These are phyloP conservation scores for Podarcis muralis DNA, from an alignment of 2,113 vertebrate species.

Conservation along the genomic window DNA sequence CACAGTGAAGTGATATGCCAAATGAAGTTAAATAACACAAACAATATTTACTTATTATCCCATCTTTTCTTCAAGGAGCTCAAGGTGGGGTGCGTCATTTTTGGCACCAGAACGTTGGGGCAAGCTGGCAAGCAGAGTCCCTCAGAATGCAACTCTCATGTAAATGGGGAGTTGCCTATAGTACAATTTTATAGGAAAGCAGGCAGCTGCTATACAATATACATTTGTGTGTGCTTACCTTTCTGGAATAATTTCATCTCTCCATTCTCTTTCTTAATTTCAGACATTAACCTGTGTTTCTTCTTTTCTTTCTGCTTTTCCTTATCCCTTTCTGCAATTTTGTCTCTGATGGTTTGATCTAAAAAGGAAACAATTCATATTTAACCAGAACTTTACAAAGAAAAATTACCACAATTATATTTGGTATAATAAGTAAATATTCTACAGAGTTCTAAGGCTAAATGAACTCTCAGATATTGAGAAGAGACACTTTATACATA, in stretches of 20 bases:
- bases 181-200: no score
- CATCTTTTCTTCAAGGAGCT: no score
- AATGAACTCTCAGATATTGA: background rate
- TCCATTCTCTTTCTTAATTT: constrained; percentile 96
- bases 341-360: constrained; percentile 87
- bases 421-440: background rate
- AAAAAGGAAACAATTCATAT: constrained; percentile 64
- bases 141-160: no score
- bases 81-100: no score
- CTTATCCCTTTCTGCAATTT: constrained; percentile 85
- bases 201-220: background rate
- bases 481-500: background rate
- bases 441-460: constrained; percentile 30
- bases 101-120: no score
- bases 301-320: constrained; percentile 89
- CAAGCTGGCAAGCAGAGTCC: no score
- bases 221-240: constrained; percentile 77
- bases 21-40: background rate
- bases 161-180: no score
- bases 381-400: constrained; percentile 26
- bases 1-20: background rate
- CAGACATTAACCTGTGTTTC: constrained; percentile 90
- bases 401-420: background rate
- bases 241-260: constrained; percentile 90
- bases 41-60: no score